These are phyloP conservation scores for Netta rufina DNA, from an alignment of 2,797 vertebrate species.

Conservation along the genomic window DNA sequence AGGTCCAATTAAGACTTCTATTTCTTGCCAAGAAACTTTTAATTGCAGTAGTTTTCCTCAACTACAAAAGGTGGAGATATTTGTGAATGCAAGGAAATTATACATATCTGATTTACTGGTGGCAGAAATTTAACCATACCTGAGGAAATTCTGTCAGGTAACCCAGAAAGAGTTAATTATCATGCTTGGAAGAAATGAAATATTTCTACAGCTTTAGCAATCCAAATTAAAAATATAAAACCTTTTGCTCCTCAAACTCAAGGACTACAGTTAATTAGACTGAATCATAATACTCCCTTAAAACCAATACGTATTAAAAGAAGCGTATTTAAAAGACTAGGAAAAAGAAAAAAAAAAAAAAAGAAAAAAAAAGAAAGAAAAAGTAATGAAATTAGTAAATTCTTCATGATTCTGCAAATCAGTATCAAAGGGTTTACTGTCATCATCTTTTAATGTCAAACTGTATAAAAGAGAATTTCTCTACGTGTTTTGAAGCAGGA, in stretches of 20 bases:
- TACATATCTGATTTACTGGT: neutral
- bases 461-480: conserved; percentile 23
- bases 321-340: neutral
- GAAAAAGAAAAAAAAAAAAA: neutral
- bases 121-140: neutral
- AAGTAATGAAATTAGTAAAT: conserved; percentile 11
- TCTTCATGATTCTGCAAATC: conserved; percentile 44
- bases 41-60: neutral
- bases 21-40: neutral
- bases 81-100: neutral
- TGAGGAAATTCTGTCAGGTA: neutral
- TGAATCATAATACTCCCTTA: neutral
- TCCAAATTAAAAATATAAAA: conserved; percentile 31
- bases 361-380: neutral
- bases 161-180: neutral
- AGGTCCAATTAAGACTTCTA: neutral
- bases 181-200: neutral
- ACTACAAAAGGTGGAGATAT: neutral
- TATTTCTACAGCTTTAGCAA: conserved; percentile 1
- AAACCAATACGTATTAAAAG: neutral
- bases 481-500: neutral
- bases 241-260: neutral
- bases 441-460: conserved; percentile 26
- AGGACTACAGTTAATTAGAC: conserved; percentile 23
- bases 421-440: conserved; percentile 37